Conservation (phyloP, 2,888 invertebrate genomes). For the Allygus modestus region DNA sequence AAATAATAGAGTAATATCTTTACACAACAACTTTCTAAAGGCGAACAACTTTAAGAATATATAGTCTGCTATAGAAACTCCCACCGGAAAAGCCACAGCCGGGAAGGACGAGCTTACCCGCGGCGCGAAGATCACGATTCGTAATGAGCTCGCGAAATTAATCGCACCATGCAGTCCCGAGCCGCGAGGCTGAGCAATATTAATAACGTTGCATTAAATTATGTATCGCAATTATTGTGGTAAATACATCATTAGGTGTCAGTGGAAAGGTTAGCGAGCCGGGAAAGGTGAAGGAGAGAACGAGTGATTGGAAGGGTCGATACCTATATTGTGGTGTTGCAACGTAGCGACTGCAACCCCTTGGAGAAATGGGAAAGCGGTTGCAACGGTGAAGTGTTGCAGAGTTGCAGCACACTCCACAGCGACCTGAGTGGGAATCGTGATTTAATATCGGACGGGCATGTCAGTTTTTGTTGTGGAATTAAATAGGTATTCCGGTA, state of each 20-base stretch:
- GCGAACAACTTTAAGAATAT: too few relatives aligned
- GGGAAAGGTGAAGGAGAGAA: slow-evolving; percentile 50
- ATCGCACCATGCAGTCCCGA: slow-evolving; percentile 44
- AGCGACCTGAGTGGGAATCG: too few relatives aligned
- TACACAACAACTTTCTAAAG: too few relatives aligned
- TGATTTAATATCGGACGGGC: too few relatives aligned
- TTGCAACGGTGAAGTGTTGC: too few relatives aligned
- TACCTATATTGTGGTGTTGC: background rate
- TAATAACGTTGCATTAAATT: slow-evolving; percentile 55
- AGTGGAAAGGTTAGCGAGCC: slow-evolving; percentile 43
- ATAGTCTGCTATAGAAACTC: too few relatives aligned
- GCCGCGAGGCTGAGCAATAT: slow-evolving; percentile 49
- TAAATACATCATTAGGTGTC: slow-evolving; percentile 54
- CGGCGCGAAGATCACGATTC: slow-evolving; percentile 33
- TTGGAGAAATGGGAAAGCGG: background rate
- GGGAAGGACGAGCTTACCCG: too few relatives aligned
- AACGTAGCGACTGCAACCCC: background rate
- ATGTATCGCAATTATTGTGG: slow-evolving; percentile 56
- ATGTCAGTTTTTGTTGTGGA: too few relatives aligned
- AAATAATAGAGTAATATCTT: too few relatives aligned
- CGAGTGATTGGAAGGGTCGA: slow-evolving; percentile 15
- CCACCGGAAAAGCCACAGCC: too few relatives aligned
- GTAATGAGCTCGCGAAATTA: slow-evolving; percentile 26
- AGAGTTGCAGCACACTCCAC: too few relatives aligned
- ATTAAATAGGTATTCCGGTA: too few relatives aligned